These are phyloP conservation scores for Oxygymnocypris stewartii DNA, from an alignment of 2,113 vertebrate species.

Conservation along the genomic window DNA sequence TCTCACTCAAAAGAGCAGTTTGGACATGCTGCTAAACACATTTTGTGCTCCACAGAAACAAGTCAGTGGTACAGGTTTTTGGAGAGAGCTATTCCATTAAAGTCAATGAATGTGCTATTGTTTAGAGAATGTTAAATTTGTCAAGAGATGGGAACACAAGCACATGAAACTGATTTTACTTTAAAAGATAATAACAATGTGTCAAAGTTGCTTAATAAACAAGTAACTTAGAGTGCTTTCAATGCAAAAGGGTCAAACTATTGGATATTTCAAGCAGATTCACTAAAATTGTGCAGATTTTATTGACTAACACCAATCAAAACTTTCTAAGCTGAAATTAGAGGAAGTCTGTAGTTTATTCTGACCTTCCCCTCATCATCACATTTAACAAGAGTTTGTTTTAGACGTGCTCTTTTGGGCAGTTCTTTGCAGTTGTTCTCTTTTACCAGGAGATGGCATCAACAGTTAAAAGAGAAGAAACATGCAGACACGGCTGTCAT, in stretches of 20 bases:
- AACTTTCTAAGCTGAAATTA: background rate
- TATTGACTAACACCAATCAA: background rate
- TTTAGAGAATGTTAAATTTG: background rate
- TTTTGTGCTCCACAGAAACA: background rate
- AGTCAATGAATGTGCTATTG: background rate
- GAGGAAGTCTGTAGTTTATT: background rate
- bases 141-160: background rate
- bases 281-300: background rate
- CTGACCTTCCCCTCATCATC: background rate
- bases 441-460: slow-evolving; percentile 73
- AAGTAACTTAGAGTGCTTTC: background rate
- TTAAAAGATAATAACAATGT: background rate
- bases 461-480: slow-evolving; percentile 57
- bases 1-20: background rate
- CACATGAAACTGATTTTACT: background rate
- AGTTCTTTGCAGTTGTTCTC: slow-evolving; percentile 19
- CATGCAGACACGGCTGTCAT: background rate
- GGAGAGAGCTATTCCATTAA: background rate
- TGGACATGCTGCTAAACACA: background rate
- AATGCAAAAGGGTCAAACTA: background rate
- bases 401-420: background rate
- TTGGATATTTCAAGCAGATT: background rate
- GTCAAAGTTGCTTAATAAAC: background rate
- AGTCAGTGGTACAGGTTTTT: background rate
- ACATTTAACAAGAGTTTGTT: background rate